Evolutionary conservation across 2,888 invertebrate genomes (phyloP).

Genomic region (Lacanobia wlatinum): DNA sequence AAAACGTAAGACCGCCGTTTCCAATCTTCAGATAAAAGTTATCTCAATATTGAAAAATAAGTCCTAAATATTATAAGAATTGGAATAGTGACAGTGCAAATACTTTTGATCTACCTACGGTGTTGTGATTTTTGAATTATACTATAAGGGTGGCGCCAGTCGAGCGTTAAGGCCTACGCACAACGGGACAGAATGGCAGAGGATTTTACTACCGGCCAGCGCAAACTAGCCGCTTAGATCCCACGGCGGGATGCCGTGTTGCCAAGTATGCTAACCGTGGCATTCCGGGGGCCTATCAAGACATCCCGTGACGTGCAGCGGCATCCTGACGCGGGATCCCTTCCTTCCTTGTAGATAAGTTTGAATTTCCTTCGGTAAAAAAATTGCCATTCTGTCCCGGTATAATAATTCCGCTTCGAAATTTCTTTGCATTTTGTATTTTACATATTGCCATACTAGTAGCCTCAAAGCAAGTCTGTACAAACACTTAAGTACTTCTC

Average conservation of each 20-base stretch:
- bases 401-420: too few species aligned
- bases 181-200: too few species aligned
- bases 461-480: background rate
- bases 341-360: too few species aligned
- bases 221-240: too few species aligned
- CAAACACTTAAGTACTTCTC: constrained; percentile 2
- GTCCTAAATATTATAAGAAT: constrained; percentile 20
- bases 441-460: background rate
- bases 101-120: constrained; percentile 24
- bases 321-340: too few species aligned
- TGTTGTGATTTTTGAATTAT: constrained; percentile 8
- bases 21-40: background rate
- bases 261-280: too few species aligned
- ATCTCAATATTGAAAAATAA: background rate
- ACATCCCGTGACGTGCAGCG: too few species aligned
- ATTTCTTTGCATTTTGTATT: background rate
- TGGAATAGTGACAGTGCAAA: constrained; percentile 39
- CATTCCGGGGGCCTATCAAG: too few species aligned
- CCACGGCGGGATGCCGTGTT: too few species aligned
- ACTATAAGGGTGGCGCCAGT: constrained; percentile 9
- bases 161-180: background rate
- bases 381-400: too few species aligned
- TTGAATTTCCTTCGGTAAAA: too few species aligned
- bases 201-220: too few species aligned
- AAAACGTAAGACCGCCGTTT: background rate